Base-by-base conservation (phyloP, 1,140 invertebrate species). In the Procambarus virginalis region DNA sequence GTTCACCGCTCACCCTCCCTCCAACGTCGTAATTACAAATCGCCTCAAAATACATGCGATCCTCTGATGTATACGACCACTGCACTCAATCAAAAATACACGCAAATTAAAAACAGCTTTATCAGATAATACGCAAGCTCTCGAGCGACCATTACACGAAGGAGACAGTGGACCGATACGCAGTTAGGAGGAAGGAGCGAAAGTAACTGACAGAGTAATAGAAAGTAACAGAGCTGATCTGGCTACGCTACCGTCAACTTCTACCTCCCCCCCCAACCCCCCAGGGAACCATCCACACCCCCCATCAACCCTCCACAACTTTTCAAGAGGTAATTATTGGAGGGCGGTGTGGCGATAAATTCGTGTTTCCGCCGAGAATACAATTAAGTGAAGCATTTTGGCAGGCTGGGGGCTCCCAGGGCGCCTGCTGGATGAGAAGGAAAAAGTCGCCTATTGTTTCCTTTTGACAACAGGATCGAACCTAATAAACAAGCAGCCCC, bases 281-380 rank as follows among this genome's bases (percentile, higher is more conserved):
- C 51, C 51, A 55, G 5, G 34, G 34, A 34, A 8, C 12, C 51
- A 5, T 12, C 8, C 51, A 55, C 51, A 55, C 51, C 51, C 51
- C 51, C 12, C 51, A 8, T 12, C 51, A 55, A 55, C 51, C 8
- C 78, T 34, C 78, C 10, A 5, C 78, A 80, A 80, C 78, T 80
- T 80, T 80, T 80, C 78, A 80, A 58, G 78, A 58, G 49, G 78
- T 80, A 80, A 80, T 80, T 80, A 80, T 80, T 80, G 78, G 78
- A 80, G n/a, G 78, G 78, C 78, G 49, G 49, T 80, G 78, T 80
- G 78, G 78, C 78, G 78, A 80, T 80, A 80, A 80, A 80, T 55
- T 80, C 3, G 46, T 9, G 49, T 80, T 80, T 46, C 78, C 78
- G 48, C 20, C 48, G 78, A 80, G 78, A 80, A 80, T 80, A 80